Evolutionary conservation across 2,888 invertebrate species (phyloP).

Genomic region (Aporophyla lueneburgensis): DNA sequence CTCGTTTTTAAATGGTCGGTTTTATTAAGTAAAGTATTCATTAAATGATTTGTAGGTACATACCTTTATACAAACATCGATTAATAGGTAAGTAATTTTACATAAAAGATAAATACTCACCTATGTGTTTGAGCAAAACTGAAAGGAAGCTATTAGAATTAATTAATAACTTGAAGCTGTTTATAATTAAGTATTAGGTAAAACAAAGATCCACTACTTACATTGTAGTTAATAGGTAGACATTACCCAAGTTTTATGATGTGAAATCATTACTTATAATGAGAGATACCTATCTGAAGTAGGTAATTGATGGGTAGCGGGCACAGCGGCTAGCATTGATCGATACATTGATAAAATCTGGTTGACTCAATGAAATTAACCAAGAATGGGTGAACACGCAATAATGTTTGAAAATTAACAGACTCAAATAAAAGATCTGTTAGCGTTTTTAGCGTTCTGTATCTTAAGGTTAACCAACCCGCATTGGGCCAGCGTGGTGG

Average conservation of each 20-base stretch:
- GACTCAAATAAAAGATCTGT: not conserved
- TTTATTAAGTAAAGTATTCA: not conserved
- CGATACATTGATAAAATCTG: not conserved
- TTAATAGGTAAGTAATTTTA: not conserved
- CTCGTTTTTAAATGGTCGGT: not conserved
- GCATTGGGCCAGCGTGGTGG: no score
- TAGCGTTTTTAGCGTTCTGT: not conserved
- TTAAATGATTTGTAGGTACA: not conserved
- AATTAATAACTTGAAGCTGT: not conserved
- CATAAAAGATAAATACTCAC: not conserved
- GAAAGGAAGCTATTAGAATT: not conserved
- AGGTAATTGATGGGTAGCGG: not conserved
- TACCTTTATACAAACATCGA: no score
- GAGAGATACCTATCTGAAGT: not conserved
- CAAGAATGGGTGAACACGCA: not conserved
- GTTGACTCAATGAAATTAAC: not conserved
- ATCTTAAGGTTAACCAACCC: no score
- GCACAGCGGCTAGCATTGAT: not conserved
- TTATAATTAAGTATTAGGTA: not conserved
- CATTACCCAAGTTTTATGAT: not conserved
- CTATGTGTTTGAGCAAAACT: slow-evolving; percentile 15
- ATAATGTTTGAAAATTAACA: not conserved
- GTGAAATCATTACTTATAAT: not conserved
- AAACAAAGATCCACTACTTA: not conserved
- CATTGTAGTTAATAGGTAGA: not conserved